These are phyloP conservation scores for Macrostomum lignano DNA, from an alignment of 1,140 invertebrate species.

Conservation along the genomic window DNA sequence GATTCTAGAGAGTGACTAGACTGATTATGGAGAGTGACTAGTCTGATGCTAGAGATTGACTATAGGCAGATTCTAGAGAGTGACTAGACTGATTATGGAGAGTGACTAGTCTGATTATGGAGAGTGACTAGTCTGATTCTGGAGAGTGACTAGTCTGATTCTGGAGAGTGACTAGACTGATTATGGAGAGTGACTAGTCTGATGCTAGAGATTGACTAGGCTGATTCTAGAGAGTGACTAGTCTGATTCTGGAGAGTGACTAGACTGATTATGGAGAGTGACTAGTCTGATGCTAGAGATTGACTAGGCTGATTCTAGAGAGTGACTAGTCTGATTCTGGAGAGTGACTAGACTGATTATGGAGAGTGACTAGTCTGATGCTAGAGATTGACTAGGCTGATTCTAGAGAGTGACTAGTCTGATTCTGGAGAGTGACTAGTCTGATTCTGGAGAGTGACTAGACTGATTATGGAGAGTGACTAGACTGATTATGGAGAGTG, in stretches of 20 bases:
- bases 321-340: not conserved
- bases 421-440: not conserved
- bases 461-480: not conserved
- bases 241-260: not conserved
- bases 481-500: not conserved
- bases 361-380: no score
- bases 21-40: not conserved
- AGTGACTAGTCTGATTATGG: slow-evolving; percentile 7
- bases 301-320: not conserved
- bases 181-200: no score
- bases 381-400: slow-evolving; percentile 9
- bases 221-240: not conserved
- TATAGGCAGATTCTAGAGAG: not conserved
- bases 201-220: slow-evolving; percentile 11
- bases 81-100: not conserved
- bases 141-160: not conserved
- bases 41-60: not conserved
- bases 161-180: not conserved
- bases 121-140: slow-evolving; percentile 5
- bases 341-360: not conserved
- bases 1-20: slow-evolving; percentile 10
- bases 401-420: not conserved
- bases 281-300: no score
- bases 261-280: no score
- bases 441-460: slow-evolving; percentile 9